Evolutionary conservation across 2,113 vertebrate species (phyloP).

Genomic region (Phrynosoma platyrhinos): DNA sequence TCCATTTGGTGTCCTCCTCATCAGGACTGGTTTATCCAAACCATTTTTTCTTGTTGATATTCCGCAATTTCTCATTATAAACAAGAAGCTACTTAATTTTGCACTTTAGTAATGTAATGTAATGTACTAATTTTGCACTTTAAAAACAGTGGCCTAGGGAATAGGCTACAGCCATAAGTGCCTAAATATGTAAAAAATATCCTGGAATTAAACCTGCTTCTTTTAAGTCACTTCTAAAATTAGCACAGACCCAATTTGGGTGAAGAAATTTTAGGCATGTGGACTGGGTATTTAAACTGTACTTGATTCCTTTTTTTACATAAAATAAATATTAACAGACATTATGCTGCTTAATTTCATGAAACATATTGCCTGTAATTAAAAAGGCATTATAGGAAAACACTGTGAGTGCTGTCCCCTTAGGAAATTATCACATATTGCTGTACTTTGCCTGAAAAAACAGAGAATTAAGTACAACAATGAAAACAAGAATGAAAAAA

Average conservation of each 20-base stretch:
- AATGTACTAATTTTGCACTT: too few relatives aligned
- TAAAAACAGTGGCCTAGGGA: not conserved
- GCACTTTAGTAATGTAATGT: too few relatives aligned
- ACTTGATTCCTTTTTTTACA: not conserved
- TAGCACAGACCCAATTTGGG: not conserved
- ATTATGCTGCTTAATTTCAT: not conserved
- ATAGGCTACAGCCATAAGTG: not conserved
- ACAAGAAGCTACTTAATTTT: too few relatives aligned
- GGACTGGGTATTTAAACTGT: not conserved
- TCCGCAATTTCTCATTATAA: too few relatives aligned
- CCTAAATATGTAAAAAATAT: constrained; percentile 1
- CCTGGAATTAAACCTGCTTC: not conserved
- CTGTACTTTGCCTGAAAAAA: not conserved
- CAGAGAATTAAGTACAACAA: not conserved
- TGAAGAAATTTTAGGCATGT: not conserved
- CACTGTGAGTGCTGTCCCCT: not conserved
- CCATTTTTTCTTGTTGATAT: too few relatives aligned
- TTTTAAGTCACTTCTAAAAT: not conserved
- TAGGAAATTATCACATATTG: not conserved
- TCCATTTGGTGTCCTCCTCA: too few relatives aligned
- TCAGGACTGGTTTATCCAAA: too few relatives aligned
- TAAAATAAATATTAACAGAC: not conserved
- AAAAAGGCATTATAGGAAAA: not conserved
- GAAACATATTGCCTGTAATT: not conserved
- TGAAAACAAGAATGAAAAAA: rapidly evolving